These are phyloP conservation scores for Zygothrica quintamaculata DNA, from an alignment of 2,888 invertebrate species.

Conservation along the genomic window DNA sequence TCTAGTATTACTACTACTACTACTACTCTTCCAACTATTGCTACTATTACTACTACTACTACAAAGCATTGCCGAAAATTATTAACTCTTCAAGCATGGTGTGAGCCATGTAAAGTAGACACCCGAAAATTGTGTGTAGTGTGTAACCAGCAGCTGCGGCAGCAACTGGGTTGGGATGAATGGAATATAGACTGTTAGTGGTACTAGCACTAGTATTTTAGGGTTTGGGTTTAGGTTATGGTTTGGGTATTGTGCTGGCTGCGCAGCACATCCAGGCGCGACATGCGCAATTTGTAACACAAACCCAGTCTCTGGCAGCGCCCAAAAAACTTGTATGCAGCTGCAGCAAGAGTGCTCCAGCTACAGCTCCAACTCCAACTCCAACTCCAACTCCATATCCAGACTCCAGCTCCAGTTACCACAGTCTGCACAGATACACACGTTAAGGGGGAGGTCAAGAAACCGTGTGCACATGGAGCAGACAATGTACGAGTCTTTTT, in stretches of 20 bases:
- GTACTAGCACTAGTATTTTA: neutral
- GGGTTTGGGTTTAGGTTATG: neutral
- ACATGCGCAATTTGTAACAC: slow-evolving; percentile 85
- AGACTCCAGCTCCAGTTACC: slow-evolving; percentile 5
- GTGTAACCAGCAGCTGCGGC: slow-evolving; percentile 55
- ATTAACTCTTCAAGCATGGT: slow-evolving; percentile 21
- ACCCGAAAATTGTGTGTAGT: slow-evolving; percentile 44
- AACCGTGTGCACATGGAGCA: slow-evolving; percentile 64
- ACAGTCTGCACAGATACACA: slow-evolving; percentile 31
- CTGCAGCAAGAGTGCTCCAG: slow-evolving; percentile 32
- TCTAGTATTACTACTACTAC: too few species aligned
- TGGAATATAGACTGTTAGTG: slow-evolving; percentile 23
- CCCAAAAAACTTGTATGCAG: slow-evolving; percentile 65
- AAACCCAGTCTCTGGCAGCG: slow-evolving; percentile 84
- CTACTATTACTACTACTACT: too few species aligned
- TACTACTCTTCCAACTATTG: too few species aligned
- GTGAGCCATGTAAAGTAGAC: slow-evolving; percentile 52
- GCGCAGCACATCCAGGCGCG: slow-evolving; percentile 68
- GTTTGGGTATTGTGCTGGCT: slow-evolving; percentile 23
- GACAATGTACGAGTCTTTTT: slow-evolving; percentile 39
- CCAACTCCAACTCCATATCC: slow-evolving; percentile 8
- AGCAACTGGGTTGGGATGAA: slow-evolving; percentile 33
- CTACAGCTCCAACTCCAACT: too few species aligned
- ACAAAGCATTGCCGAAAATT: slow-evolving; percentile 72
- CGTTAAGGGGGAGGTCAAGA: slow-evolving; percentile 78